Conservation (phyloP, 2,888 invertebrate genomes). For the Celastrina argiolus region DNA sequence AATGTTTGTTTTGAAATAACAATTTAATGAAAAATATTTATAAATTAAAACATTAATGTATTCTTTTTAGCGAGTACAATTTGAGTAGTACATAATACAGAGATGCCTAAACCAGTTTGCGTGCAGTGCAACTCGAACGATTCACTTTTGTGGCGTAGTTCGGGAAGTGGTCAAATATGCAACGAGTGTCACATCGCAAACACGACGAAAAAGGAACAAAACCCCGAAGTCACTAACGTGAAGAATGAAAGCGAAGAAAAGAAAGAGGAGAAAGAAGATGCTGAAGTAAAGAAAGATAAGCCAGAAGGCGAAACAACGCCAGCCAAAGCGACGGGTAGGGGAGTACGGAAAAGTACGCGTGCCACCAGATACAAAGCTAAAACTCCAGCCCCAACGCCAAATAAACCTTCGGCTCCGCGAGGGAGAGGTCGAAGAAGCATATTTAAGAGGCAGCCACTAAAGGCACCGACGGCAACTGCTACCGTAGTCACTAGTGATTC, state of each 20-base stretch:
- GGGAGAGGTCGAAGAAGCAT: conserved; percentile 87
- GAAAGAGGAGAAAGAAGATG: conserved; percentile 53
- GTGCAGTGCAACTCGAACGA: conserved; percentile 83
- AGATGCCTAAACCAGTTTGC: conserved; percentile 80
- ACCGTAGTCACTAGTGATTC: conserved; percentile 89
- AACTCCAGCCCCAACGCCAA: conserved; percentile 47
- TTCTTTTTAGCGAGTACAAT: neutral
- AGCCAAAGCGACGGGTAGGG: conserved; percentile 69
- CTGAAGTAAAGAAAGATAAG: conserved; percentile 48
- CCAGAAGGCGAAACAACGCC: conserved; percentile 59
- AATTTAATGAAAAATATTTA: neutral
- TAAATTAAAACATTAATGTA: neutral
- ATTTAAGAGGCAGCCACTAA: conserved; percentile 87
- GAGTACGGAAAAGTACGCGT: conserved; percentile 79
- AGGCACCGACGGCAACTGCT: conserved; percentile 88
- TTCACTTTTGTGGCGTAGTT: conserved; percentile 86
- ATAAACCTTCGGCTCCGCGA: conserved; percentile 69
- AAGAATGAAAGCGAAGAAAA: conserved; percentile 54
- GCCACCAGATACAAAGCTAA: conserved; percentile 76
- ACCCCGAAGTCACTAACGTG: conserved; percentile 44
- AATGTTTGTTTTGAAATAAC: neutral
- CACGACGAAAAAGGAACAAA: conserved; percentile 51
- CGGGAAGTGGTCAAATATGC: conserved; percentile 86
- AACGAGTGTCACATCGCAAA: conserved; percentile 82
- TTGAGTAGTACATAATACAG: neutral